phyloP scores from a whole-genome alignment of 2,888 invertebrate species.

The Coleophora deauratella region DNA sequence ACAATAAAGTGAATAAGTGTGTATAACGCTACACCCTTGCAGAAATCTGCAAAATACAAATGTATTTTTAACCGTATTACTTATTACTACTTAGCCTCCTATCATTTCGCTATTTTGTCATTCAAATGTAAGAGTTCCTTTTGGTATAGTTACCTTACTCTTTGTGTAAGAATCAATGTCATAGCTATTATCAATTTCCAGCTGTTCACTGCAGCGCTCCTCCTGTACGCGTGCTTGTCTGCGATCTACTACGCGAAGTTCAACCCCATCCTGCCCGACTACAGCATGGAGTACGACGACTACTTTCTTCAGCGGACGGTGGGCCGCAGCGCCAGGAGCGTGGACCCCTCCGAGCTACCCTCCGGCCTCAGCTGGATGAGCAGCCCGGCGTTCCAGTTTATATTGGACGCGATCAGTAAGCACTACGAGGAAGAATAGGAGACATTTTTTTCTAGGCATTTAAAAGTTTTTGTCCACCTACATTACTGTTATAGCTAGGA shows the following conservation, averaged over 20 bases:
- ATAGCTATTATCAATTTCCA: too few species aligned
- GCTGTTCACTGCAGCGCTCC: slow-evolving; percentile 85
- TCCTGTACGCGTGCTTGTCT: slow-evolving; percentile 89
- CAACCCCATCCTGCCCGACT: slow-evolving; percentile 86
- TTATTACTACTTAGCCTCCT: too few species aligned
- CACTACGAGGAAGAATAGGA: slow-evolving; percentile 45
- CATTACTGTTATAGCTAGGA: too few species aligned
- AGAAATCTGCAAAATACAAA: too few species aligned
- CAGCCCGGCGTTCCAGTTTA: slow-evolving; percentile 78
- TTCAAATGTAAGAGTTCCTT: too few species aligned
- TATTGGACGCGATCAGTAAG: slow-evolving; percentile 72
- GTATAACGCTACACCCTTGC: too few species aligned
- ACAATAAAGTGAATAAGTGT: too few species aligned
- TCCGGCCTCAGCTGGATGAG: slow-evolving; percentile 73
- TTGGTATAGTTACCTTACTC: too few species aligned
- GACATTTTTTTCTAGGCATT: background rate
- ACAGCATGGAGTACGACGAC: slow-evolving; percentile 82
- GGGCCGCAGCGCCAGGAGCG: slow-evolving; percentile 57
- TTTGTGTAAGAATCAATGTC: too few species aligned
- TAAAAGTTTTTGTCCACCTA: too few species aligned
- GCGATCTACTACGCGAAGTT: slow-evolving; percentile 92
- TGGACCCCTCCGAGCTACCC: slow-evolving; percentile 46
- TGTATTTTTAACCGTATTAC: too few species aligned
- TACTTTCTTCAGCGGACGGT: slow-evolving; percentile 82
- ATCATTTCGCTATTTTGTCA: too few species aligned